Evolutionary conservation across 2,888 invertebrate species (phyloP).

Genomic region (Drosophila flavopinicola): DNA sequence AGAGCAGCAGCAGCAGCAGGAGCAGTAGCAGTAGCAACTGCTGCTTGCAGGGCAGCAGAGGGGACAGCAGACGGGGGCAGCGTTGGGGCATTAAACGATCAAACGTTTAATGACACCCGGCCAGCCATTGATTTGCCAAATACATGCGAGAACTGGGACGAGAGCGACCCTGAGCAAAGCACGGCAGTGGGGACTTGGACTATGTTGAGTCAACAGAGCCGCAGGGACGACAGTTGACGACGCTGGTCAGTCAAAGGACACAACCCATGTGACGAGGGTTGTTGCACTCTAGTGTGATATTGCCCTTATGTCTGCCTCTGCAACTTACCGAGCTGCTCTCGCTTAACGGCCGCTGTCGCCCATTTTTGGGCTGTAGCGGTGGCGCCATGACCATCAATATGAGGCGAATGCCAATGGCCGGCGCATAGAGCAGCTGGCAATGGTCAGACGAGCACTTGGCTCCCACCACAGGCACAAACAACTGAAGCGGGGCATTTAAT

Average conservation of each 20-base stretch:
- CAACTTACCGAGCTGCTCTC: conserved; percentile 42
- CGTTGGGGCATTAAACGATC: conserved; percentile 70
- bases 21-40: conserved; percentile 40
- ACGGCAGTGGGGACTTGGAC: conserved; percentile 24
- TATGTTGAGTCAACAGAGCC: conserved; percentile 71
- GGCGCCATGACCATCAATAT: conserved; percentile 69
- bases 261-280: conserved; percentile 36
- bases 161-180: conserved; percentile 7
- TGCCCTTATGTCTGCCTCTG: neutral
- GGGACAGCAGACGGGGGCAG: neutral
- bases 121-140: conserved; percentile 77
- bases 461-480: conserved; percentile 63
- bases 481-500: conserved; percentile 79
- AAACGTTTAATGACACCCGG: conserved; percentile 80
- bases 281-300: neutral
- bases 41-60: conserved; percentile 9
- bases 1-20: conserved; percentile 9
- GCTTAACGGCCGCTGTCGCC: conserved; percentile 12
- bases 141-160: conserved; percentile 55
- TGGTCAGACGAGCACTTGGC: conserved; percentile 48
- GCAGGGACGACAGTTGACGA: conserved; percentile 65
- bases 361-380: neutral
- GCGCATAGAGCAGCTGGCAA: conserved; percentile 50
- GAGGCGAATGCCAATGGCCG: conserved; percentile 56
- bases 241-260: conserved; percentile 57